These are phyloP conservation scores for Pammene aurita DNA, from an alignment of 2,888 invertebrate genomes.

Conservation along the genomic window DNA sequence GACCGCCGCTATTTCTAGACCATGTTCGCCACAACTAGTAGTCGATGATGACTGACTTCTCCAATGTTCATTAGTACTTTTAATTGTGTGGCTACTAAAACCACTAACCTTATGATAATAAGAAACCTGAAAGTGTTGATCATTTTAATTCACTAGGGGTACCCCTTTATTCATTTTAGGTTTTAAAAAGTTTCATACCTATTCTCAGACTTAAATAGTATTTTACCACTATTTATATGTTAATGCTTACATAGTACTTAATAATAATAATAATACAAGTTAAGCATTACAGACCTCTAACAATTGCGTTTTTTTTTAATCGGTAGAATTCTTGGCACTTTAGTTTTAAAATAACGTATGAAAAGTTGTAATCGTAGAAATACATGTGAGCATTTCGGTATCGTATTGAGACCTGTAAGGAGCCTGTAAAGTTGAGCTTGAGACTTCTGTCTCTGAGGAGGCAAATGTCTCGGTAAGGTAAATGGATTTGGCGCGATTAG, in stretches of 20 bases:
- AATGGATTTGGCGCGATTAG: slow-evolving; percentile 59
- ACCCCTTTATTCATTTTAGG: no score
- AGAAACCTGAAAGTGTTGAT: slow-evolving; percentile 6
- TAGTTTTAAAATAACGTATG: background rate
- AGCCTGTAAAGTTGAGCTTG: background rate
- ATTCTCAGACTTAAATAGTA: no score
- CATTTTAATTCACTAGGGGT: background rate
- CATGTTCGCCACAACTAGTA: slow-evolving; percentile 20
- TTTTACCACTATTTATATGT: no score
- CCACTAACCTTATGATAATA: slow-evolving; percentile 5
- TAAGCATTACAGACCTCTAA: no score
- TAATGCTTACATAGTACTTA: no score
- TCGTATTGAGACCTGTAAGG: background rate
- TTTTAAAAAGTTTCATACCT: no score
- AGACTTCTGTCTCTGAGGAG: slow-evolving; percentile 10
- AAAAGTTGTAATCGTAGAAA: background rate
- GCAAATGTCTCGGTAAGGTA: slow-evolving; percentile 41
- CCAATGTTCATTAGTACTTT: slow-evolving; percentile 28
- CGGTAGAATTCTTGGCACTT: no score
- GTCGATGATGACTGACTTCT: slow-evolving; percentile 28
- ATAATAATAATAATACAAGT: no score
- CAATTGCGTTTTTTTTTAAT: no score
- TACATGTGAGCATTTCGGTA: background rate
- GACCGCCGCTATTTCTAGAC: slow-evolving; percentile 33
- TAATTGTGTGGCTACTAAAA: slow-evolving; percentile 23